Conservation (phyloP, 1,140 invertebrate species). For the Caligus rogercresseyi region DNA sequence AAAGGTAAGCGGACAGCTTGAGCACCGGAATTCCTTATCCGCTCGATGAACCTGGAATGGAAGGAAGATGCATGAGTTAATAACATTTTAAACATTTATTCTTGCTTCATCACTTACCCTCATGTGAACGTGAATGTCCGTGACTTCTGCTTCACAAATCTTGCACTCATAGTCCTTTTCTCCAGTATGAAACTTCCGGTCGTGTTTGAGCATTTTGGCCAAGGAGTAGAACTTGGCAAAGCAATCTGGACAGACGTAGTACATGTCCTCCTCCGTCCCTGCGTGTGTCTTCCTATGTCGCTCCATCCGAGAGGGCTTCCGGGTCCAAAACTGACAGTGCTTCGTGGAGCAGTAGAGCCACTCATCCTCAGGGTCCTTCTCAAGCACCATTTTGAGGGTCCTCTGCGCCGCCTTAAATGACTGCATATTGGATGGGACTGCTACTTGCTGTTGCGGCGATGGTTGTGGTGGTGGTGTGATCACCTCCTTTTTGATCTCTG, state of each 20-base stretch:
- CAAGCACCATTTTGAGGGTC: neutral
- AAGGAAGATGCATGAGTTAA: neutral
- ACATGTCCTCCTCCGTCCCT: neutral
- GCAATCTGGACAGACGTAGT: conserved; percentile 10
- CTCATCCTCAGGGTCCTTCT: conserved; percentile 8
- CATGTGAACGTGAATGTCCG: conserved; percentile 13
- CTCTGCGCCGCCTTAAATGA: neutral
- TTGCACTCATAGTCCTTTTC: conserved; percentile 13
- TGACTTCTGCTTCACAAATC: conserved; percentile 10
- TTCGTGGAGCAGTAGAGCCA: conserved; percentile 13
- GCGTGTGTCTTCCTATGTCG: neutral
- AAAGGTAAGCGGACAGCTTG: neutral
- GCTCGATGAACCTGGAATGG: conserved; percentile 1
- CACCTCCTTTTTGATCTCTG: too few relatives aligned
- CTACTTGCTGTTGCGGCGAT: neutral
- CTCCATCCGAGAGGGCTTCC: conserved; percentile 9
- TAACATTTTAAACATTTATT: neutral
- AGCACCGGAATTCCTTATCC: neutral
- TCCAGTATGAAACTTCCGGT: conserved; percentile 13
- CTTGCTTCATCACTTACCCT: conserved; percentile 4
- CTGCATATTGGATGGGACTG: neutral
- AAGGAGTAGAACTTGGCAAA: conserved; percentile 12
- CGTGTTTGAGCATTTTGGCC: conserved; percentile 16
- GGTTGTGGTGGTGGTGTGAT: neutral
- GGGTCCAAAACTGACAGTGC: conserved; percentile 8